Conservation (phyloP, 2,888 invertebrate genomes). For the Dinocampus coccinellae region DNA sequence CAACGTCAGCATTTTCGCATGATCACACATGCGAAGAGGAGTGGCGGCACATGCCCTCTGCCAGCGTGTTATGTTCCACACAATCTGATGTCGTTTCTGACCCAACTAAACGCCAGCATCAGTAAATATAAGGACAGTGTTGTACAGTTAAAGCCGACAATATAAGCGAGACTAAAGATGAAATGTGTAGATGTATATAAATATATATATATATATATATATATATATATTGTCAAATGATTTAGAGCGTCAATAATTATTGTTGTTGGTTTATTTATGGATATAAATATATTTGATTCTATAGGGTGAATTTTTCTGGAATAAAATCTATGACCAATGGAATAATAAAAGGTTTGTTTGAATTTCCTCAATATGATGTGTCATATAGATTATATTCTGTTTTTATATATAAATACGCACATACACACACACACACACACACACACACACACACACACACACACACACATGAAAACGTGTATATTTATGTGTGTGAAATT, state of each 20-base stretch:
- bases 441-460: too few species aligned
- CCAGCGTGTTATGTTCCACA: neutral
- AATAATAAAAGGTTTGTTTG: conserved; percentile 4
- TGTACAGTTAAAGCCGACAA: neutral
- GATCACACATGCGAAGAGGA: conserved; percentile 27
- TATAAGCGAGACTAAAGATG: neutral
- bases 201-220: neutral
- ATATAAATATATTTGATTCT: neutral
- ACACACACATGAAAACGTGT: too few species aligned
- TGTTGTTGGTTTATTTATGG: conserved; percentile 19
- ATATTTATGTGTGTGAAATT: neutral
- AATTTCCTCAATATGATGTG: neutral
- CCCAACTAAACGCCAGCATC: neutral
- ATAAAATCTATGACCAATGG: neutral
- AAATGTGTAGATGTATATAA: neutral
- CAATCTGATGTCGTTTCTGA: neutral
- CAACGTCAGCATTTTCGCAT: conserved; percentile 50
- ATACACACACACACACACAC: too few species aligned
- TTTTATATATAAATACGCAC: neutral
- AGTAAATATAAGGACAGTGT: neutral
- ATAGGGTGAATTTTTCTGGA: neutral
- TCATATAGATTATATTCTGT: neutral
- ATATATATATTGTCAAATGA: conserved; percentile 25
- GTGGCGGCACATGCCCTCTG: neutral
- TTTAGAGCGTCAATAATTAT: conserved; percentile 40